phyloP scores from a whole-genome alignment of 1,140 invertebrate genomes.

The Sycobia sp. region DNA sequence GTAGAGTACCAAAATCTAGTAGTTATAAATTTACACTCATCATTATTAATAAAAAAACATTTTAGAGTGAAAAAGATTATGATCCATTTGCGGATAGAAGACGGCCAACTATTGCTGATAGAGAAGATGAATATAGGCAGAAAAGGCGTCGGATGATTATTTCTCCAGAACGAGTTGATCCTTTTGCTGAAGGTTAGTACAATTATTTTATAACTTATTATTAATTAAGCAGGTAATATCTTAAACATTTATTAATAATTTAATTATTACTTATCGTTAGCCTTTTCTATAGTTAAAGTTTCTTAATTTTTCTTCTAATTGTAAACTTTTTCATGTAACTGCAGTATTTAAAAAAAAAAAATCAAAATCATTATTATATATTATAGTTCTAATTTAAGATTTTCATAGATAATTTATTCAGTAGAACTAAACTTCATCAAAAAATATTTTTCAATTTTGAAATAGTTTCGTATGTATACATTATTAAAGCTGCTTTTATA shows the following conservation, averaged over 20 bases:
- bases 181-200: conserved; percentile 93
- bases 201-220: conserved; percentile 36
- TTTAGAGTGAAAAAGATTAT: conserved; percentile 87
- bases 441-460: too few relatives aligned
- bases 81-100: conserved; percentile 96
- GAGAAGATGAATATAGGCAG: conserved; percentile 95
- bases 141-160: conserved; percentile 88
- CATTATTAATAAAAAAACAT: neutral
- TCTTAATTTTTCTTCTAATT: neutral
- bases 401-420: too few relatives aligned
- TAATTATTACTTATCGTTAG: neutral
- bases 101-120: conserved; percentile 87
- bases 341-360: neutral
- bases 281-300: conserved; percentile 5
- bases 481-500: too few relatives aligned
- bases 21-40: neutral
- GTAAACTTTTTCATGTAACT: conserved; percentile 5
- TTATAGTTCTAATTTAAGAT: too few relatives aligned
- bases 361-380: too few relatives aligned
- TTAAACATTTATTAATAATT: too few relatives aligned
- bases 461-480: too few relatives aligned
- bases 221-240: conserved; percentile 25
- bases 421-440: too few relatives aligned
- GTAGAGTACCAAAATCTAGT: conserved; percentile 54
- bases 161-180: conserved; percentile 94